Evolutionary conservation across 2,888 invertebrate species (phyloP).

Genomic region (Eustalomyia histrio): DNA sequence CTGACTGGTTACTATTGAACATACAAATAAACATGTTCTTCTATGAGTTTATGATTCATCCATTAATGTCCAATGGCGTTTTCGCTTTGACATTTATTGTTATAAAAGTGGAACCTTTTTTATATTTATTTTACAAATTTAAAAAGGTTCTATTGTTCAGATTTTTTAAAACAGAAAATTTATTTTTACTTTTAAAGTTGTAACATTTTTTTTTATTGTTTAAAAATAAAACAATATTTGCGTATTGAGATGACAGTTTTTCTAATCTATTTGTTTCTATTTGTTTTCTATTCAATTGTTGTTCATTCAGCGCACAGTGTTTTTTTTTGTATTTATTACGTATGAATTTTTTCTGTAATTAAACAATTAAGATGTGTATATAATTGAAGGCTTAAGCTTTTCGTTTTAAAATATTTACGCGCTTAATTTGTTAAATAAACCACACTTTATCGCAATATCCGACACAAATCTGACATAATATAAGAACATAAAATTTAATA

Average conservation of each 20-base stretch:
- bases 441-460: background rate
- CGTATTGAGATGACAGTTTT: background rate
- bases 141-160: conserved; percentile 20
- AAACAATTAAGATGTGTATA: conserved; percentile 1
- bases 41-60: conserved; percentile 6
- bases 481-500: no score
- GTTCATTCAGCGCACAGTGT: background rate
- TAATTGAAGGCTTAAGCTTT: conserved; percentile 12
- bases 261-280: conserved; percentile 1
- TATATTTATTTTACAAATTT: background rate
- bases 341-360: conserved; percentile 1
- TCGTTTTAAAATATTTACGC: conserved; percentile 5
- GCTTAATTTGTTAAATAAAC: conserved; percentile 6
- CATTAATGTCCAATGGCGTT: conserved; percentile 21
- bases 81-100: conserved; percentile 47
- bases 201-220: background rate
- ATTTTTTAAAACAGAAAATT: conserved; percentile 10
- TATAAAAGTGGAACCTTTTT: conserved; percentile 18
- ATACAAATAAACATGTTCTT: background rate
- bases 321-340: background rate
- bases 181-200: background rate
- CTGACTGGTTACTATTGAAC: no score
- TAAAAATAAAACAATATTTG: conserved; percentile 2
- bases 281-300: background rate
- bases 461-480: conserved; percentile 47